Percentiles rank a stretch among this genome's conserved stretches.
These are phyloP conservation scores for Drosophila willistoni DNA, from an alignment of 1,140 invertebrate genomes.

Conservation along the genomic window DNA sequence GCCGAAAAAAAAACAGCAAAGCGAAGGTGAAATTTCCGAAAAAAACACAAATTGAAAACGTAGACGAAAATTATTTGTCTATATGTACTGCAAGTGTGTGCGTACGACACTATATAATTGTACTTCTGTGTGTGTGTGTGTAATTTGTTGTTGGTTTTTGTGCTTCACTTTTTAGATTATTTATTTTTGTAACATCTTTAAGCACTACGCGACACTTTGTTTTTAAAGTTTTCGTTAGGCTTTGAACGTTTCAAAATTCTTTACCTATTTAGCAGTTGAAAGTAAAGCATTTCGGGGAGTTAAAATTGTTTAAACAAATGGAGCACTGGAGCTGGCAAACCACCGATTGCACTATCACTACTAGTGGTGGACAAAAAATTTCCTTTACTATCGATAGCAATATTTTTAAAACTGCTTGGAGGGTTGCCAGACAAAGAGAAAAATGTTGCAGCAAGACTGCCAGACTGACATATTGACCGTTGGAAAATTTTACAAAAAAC, in stretches of 20 bases:
- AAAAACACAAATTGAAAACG: constrained; percentile 76
- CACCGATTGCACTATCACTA: constrained; percentile 1
- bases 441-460: neutral
- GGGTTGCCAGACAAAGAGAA: neutral
- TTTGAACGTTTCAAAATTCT: neutral
- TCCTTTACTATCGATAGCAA: neutral
- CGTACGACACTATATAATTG: constrained; percentile 31
- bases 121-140: constrained; percentile 28
- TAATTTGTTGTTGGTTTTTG: constrained; percentile 53
- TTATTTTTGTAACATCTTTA: neutral
- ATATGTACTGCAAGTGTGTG: constrained; percentile 50
- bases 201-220: neutral
- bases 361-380: neutral
- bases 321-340: neutral
- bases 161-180: neutral
- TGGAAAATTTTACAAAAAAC: neutral
- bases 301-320: constrained; percentile 23
- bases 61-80: constrained; percentile 72
- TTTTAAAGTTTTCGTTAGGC: neutral
- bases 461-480: neutral
- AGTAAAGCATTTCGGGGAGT: constrained; percentile 15
- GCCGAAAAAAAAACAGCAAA: constrained; percentile 75
- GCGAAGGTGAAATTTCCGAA: constrained; percentile 79
- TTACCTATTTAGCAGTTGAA: constrained; percentile 17
- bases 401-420: neutral